These are phyloP conservation scores for Calliphora vicina DNA, from an alignment of 1,140 invertebrate species.

Conservation along the genomic window DNA sequence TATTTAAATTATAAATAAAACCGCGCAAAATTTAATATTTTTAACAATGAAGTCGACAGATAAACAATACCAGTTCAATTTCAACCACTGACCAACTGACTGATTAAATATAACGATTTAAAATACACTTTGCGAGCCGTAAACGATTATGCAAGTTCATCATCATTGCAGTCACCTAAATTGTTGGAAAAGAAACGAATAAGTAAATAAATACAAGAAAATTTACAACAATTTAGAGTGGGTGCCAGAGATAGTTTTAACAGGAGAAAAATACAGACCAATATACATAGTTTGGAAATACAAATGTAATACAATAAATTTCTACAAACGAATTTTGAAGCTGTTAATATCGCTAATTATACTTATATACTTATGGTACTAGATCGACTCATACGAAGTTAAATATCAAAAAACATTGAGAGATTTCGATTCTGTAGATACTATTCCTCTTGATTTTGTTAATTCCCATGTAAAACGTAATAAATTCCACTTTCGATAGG, in stretches of 20 bases:
- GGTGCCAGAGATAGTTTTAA: neutral
- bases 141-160: slow-evolving; percentile 30
- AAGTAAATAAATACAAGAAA: neutral
- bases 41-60: neutral
- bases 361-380: no score
- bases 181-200: neutral
- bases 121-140: neutral
- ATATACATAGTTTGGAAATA: no score
- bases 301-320: no score
- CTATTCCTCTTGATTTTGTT: no score
- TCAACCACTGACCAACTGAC: slow-evolving; percentile 13
- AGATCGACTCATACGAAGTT: no score
- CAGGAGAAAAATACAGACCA: no score
- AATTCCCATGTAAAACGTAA: no score
- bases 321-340: no score
- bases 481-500: no score
- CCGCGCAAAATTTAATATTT: neutral
- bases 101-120: neutral
- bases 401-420: no score
- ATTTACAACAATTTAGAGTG: neutral
- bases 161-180: slow-evolving; percentile 3
- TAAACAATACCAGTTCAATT: neutral
- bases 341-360: no score
- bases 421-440: no score
- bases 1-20: neutral